These are phyloP conservation scores for Melinaea marsaeus DNA, from an alignment of 2,888 invertebrate species.

Conservation along the genomic window DNA sequence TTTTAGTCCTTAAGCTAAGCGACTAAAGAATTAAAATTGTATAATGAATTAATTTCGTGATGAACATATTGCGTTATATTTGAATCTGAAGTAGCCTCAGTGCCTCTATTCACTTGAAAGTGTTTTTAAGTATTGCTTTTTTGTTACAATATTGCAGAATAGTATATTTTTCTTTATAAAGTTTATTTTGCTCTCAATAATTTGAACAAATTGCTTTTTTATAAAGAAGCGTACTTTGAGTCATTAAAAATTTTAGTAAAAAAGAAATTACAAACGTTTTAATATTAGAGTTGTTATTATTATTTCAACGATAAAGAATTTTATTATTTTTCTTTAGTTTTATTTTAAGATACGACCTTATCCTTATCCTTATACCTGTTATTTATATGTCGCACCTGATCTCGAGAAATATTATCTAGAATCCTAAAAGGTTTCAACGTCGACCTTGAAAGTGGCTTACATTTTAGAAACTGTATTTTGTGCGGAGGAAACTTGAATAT, in stretches of 20 bases:
- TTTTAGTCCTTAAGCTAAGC: slow-evolving; percentile 13
- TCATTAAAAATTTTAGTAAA: no score
- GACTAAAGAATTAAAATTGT: slow-evolving; percentile 8
- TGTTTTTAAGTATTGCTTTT: slow-evolving; percentile 22
- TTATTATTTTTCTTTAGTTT: no score
- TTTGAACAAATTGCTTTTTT: no score
- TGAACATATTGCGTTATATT: slow-evolving; percentile 8
- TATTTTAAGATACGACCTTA: no score
- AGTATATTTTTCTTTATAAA: not conserved
- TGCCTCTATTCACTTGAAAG: slow-evolving; percentile 20
- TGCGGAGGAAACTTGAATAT: not conserved
- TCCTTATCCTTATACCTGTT: not conserved
- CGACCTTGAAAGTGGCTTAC: not conserved
- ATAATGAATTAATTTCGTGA: not conserved
- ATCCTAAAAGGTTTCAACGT: not conserved
- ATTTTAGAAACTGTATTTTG: not conserved
- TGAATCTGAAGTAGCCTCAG: slow-evolving; percentile 16
- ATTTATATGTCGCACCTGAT: slow-evolving; percentile 1
- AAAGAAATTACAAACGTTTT: no score
- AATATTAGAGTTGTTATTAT: no score
- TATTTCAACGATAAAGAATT: no score
- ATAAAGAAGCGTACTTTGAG: no score
- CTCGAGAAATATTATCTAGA: not conserved
- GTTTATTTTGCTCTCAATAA: no score
- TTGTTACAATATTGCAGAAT: slow-evolving; percentile 16